These are phyloP conservation scores for Camponotus vicinus DNA, from an alignment of 1,140 invertebrate genomes.

Conservation along the genomic window DNA sequence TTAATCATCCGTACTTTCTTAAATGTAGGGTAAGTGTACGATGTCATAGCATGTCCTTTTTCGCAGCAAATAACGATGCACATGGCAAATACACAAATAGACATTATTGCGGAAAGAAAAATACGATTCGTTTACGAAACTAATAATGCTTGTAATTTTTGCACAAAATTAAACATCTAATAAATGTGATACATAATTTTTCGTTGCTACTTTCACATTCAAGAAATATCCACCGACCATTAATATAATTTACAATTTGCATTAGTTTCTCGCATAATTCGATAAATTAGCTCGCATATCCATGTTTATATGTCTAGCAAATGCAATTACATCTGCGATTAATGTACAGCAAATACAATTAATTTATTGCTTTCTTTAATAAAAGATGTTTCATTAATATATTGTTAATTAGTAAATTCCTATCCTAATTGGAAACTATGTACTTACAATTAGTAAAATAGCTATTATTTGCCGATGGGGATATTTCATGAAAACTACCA, in stretches of 20 bases:
- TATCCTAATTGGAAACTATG: background rate
- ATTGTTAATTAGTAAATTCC: background rate
- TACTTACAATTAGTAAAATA: background rate
- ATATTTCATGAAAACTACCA: background rate
- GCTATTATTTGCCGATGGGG: background rate
- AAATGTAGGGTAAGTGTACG: constrained; percentile 18
- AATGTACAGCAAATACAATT: background rate
- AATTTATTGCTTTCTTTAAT: background rate
- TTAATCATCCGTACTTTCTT: constrained; percentile 42
- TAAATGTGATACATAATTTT: constrained; percentile 10
- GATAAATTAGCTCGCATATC: background rate
- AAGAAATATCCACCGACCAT: background rate
- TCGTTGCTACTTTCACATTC: background rate
- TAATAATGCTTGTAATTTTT: background rate
- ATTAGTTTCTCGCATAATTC: background rate
- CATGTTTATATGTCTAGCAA: background rate
- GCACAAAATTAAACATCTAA: background rate
- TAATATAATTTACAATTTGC: constrained; percentile 20
- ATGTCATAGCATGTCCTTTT: background rate
- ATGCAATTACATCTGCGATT: background rate
- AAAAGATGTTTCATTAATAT: constrained; percentile 8
- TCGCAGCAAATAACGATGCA: background rate
- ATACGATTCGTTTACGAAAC: background rate
- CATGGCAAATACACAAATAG: background rate
- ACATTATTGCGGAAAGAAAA: background rate